Evolutionary conservation across 2,113 vertebrate species (phyloP).

Genomic region (Amphiprion percula): DNA sequence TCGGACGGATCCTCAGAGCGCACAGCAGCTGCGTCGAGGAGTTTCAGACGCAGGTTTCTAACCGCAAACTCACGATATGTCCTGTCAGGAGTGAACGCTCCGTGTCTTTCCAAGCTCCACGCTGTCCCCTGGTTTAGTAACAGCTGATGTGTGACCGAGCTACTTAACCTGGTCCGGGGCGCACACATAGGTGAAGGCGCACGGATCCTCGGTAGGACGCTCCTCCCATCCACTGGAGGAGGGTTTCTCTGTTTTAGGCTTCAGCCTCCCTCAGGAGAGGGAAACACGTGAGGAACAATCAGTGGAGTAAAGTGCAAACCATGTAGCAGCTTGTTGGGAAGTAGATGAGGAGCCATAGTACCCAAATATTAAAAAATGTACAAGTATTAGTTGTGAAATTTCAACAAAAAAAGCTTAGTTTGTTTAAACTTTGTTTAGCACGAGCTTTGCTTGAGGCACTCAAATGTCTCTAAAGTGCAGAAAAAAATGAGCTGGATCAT

Average conservation of each 20-base stretch:
- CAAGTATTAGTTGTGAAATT: too few species aligned
- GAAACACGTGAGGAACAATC: too few species aligned
- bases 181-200: slow-evolving; percentile 46
- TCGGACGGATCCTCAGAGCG: slow-evolving; percentile 45
- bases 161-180: slow-evolving; percentile 46
- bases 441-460: too few species aligned
- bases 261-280: neutral
- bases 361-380: too few species aligned
- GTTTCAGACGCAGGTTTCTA: slow-evolving; percentile 8
- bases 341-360: neutral
- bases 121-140: neutral
- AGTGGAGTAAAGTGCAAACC: neutral
- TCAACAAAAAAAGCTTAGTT: too few species aligned
- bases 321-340: neutral
- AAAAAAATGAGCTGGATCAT: neutral
- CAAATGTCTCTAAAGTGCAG: neutral
- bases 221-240: slow-evolving; percentile 54
- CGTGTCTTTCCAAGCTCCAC: neutral
- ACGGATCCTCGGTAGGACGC: slow-evolving; percentile 35
- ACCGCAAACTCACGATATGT: neutral
- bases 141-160: neutral
- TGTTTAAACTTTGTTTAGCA: neutral
- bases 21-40: slow-evolving; percentile 24
- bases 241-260: neutral
- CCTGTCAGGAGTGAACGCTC: neutral